These are phyloP conservation scores for Nephrotoma appendiculata DNA, from an alignment of 2,888 invertebrate genomes.

Conservation along the genomic window DNA sequence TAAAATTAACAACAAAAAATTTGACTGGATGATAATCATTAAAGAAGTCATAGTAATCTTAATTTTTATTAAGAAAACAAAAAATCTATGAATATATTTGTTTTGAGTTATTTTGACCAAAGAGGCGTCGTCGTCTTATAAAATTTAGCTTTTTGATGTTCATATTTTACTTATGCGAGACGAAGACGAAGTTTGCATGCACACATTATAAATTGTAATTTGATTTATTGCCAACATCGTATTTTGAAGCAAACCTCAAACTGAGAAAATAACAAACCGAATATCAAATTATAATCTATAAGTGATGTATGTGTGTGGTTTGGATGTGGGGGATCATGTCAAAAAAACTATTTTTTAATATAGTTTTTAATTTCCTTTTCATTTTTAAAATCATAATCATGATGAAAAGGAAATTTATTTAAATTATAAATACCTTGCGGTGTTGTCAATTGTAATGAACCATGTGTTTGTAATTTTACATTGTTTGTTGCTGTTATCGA, in stretches of 20 bases:
- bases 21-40: neutral
- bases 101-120: neutral
- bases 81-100: neutral
- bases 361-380: neutral
- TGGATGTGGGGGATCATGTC: neutral
- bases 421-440: slow-evolving; percentile 26
- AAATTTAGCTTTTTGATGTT: neutral
- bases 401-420: slow-evolving; percentile 3
- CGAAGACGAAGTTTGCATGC: neutral
- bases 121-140: neutral
- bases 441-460: slow-evolving; percentile 19
- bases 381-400: neutral
- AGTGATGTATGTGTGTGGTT: neutral
- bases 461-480: neutral
- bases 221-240: neutral
- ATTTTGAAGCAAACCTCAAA: neutral
- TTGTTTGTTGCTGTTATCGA: neutral
- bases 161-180: neutral
- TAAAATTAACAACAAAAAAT: neutral
- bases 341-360: neutral
- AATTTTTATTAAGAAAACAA: neutral
- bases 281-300: neutral
- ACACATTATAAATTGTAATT: neutral
- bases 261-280: neutral
- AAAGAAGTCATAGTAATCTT: neutral